A percentile compares a stretch with the other conserved stretches of the same genome.
phyloP scores from a whole-genome alignment of 1,140 invertebrate genomes.

The Apocrypta bakeri region DNA sequence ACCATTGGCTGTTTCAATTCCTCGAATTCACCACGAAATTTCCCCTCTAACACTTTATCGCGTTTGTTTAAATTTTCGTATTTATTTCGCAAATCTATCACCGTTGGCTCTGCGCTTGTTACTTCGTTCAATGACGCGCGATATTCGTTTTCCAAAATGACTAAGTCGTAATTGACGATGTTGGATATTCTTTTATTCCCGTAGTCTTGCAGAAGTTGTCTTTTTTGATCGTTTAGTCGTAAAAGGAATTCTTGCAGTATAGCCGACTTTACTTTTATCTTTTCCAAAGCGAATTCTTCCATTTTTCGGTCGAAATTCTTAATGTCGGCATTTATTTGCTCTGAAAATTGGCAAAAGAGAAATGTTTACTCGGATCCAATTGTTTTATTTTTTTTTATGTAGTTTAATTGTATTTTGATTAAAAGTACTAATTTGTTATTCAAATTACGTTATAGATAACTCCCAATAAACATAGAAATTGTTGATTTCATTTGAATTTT shows the following conservation, averaged over 20 bases:
- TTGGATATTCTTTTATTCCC: constrained; percentile 45
- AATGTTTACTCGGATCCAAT: too few species aligned
- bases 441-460: too few species aligned
- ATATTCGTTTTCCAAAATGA: constrained; percentile 20
- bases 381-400: too few species aligned
- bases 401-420: too few species aligned
- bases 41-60: constrained; percentile 73
- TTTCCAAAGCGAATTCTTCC: constrained; percentile 74
- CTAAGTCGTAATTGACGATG: constrained; percentile 43
- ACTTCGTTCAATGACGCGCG: constrained; percentile 41
- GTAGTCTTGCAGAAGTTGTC: constrained; percentile 23
- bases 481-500: too few species aligned
- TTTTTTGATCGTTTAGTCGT: constrained; percentile 40
- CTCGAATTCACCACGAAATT: constrained; percentile 71
- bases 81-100: constrained; percentile 56
- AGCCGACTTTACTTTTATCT: constrained; percentile 77
- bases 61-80: constrained; percentile 61
- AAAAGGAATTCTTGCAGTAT: constrained; percentile 76
- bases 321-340: constrained; percentile 73
- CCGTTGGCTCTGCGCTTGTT: constrained; percentile 48
- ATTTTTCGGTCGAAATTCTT: constrained; percentile 77
- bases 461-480: too few species aligned
- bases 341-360: too few species aligned
- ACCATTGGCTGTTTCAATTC: constrained; percentile 62
- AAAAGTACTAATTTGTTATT: too few species aligned